Evolutionary conservation across 2,797 vertebrate species (phyloP).

Genomic region (Eutrigla gurnardus): DNA sequence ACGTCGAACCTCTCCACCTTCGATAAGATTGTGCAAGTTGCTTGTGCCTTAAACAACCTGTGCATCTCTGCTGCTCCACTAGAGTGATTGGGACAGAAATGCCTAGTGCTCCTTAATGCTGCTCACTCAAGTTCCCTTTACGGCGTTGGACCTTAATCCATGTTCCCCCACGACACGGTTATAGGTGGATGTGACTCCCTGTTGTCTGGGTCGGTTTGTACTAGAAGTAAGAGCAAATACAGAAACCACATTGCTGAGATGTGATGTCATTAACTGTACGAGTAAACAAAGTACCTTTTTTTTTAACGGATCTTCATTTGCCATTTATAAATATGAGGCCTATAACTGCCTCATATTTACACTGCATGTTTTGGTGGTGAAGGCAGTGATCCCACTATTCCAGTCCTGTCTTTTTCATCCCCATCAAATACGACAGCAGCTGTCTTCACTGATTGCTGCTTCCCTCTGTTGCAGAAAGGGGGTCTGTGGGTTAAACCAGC

Average conservation of each 20-base stretch:
- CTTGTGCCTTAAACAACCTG: slow-evolving; percentile 88
- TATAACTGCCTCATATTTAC: neutral
- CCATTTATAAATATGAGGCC: slow-evolving; percentile 18
- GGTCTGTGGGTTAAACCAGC: slow-evolving; percentile 1
- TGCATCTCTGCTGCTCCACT: slow-evolving; percentile 85
- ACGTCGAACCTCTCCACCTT: slow-evolving; percentile 81
- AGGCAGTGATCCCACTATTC: neutral
- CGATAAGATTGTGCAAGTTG: slow-evolving; percentile 86
- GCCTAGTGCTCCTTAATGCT: slow-evolving; percentile 31
- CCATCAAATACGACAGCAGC: slow-evolving; percentile 4
- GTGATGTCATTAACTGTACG: slow-evolving; percentile 43
- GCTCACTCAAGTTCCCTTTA: slow-evolving; percentile 46
- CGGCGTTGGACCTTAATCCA: slow-evolving; percentile 31
- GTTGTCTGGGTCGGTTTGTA: slow-evolving; percentile 10
- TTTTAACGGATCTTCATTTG: neutral
- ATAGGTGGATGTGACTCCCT: slow-evolving; percentile 1
- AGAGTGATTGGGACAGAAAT: slow-evolving; percentile 65
- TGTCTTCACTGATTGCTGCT: slow-evolving; percentile 1
- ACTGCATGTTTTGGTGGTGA: neutral
- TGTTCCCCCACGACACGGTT: neutral
- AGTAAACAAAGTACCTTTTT: neutral
- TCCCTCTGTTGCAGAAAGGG: neutral
- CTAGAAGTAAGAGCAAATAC: slow-evolving; percentile 12
- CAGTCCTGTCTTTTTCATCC: too few relatives aligned
- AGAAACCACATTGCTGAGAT: slow-evolving; percentile 32